Base-by-base conservation (phyloP, 1,140 invertebrate genomes). In the Harlomillsia oculata region DNA sequence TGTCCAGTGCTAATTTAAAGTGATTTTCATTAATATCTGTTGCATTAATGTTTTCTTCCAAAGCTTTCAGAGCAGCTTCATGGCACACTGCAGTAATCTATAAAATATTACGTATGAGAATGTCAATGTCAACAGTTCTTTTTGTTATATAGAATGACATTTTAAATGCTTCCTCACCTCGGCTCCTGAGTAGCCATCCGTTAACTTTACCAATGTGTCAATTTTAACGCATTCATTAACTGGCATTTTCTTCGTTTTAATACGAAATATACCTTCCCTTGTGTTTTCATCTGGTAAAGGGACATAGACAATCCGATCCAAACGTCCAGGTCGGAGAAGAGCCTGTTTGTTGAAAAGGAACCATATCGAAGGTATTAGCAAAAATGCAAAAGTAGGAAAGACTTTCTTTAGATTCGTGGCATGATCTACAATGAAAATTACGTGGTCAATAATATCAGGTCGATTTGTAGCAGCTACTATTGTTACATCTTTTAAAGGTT, bases 401-500 rank as follows among this genome's bases (percentile, higher is more conserved):
- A 11, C 1, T 16, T 3, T 26, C 13, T 6, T 8, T n/a, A 45
- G 29, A n/a, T 34, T 34, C 32, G n/a, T 34, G n/a, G 8, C 32
- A 9, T n/a, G 32, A 34, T 34, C n/a, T n/a, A n/a, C n/a, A 14
- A 8, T 29, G 14, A 23, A 1, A 59, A 52, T 67, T 71, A 83
- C 82, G 66, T 84, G 83, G 69, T 97, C 92, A 51, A 97, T 86
- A 71, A 82, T 81, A 73, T 94, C 89, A 0, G 91, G 92, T 60
- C 90, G 75, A 73, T 99, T 99, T 2, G 96, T 99, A 1, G 96
- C 95, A n/a, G 92, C 94, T 9, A 99, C 75, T 57, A 98, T 81
- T 5, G 84, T 87, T 0, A 99, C 91, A 68, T 87, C 83, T 54
- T 82, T 79, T 30, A 91, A 69, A 0, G 83, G 79, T 63, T 86